These are phyloP conservation scores for Drosophila anceps DNA, from an alignment of 2,888 invertebrate species.

Conservation along the genomic window DNA sequence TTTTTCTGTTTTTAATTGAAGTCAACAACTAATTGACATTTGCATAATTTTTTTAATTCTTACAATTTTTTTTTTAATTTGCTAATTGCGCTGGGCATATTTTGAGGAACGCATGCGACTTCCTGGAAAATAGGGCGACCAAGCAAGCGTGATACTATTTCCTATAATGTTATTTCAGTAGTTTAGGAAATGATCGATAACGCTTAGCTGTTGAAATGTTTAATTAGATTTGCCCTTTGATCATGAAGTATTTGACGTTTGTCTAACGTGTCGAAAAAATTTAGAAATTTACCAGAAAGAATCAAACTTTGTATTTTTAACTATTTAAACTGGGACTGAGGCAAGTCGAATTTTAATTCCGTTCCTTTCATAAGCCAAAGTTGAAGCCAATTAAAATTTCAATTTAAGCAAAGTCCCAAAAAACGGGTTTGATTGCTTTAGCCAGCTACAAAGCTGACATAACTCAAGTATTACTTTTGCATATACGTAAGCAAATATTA, in stretches of 20 bases:
- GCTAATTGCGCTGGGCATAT: no score
- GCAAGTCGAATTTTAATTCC: background rate
- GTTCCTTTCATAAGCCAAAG: background rate
- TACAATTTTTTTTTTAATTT: background rate
- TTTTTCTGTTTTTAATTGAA: conserved; percentile 8
- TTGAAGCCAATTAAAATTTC: background rate
- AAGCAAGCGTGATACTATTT: conserved; percentile 6
- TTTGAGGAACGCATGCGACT: background rate
- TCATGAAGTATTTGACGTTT: background rate
- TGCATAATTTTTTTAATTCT: conserved; percentile 4
- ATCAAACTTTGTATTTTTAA: background rate
- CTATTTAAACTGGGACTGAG: background rate
- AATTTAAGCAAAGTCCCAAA: background rate
- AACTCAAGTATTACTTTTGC: background rate
- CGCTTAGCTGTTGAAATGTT: background rate
- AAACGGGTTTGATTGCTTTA: background rate
- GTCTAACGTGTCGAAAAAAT: background rate
- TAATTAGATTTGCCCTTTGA: background rate
- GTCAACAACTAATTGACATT: conserved; percentile 8
- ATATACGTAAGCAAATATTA: background rate
- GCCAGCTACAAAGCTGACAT: background rate
- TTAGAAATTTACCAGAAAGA: background rate
- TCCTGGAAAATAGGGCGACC: conserved; percentile 1
- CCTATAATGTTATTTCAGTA: background rate
- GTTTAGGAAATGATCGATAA: no score